phyloP scores from a whole-genome alignment of 1,140 invertebrate genomes.

The Plectrocnemia conspersa region DNA sequence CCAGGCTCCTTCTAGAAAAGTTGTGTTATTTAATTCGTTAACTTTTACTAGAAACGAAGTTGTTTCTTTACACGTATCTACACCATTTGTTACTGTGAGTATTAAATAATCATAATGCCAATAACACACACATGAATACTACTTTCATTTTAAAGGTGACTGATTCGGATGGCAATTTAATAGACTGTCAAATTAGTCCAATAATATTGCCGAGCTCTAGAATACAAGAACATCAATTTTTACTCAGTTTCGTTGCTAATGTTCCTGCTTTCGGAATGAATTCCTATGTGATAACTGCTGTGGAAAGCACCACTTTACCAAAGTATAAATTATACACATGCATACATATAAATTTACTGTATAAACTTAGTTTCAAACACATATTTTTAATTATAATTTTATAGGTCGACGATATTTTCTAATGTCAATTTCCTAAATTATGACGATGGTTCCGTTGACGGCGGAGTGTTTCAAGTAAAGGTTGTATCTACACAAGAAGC shows the following conservation, averaged over 20 bases:
- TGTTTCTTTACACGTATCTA: constrained; percentile 52
- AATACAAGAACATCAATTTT: constrained; percentile 41
- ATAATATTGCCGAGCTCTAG: constrained; percentile 28
- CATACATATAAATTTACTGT: constrained; percentile 42
- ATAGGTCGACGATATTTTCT: constrained; percentile 26
- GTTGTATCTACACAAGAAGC: background rate
- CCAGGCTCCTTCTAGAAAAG: constrained; percentile 50
- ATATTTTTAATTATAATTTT: constrained; percentile 36
- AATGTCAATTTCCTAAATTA: constrained; percentile 24
- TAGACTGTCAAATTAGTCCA: constrained; percentile 35
- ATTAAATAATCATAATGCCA: constrained; percentile 13
- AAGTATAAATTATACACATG: constrained; percentile 40
- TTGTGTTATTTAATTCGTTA: constrained; percentile 54
- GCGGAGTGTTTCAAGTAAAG: constrained; percentile 13
- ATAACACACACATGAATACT: background rate
- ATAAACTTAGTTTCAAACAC: constrained; percentile 40
- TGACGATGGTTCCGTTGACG: constrained; percentile 21
- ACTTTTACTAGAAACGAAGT: constrained; percentile 51
- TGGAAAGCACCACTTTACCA: constrained; percentile 38
- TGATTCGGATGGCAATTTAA: constrained; percentile 43
- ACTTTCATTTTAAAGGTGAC: constrained; percentile 38
- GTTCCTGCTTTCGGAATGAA: constrained; percentile 42
- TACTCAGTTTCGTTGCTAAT: constrained; percentile 44
- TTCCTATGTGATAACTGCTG: constrained; percentile 36
- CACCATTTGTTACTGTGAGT: constrained; percentile 51